Percentiles rank a stretch among this genome's conserved stretches.
Evolutionary conservation across 2,888 invertebrate genomes (phyloP).

Genomic region (Tupiocoris notatus): DNA sequence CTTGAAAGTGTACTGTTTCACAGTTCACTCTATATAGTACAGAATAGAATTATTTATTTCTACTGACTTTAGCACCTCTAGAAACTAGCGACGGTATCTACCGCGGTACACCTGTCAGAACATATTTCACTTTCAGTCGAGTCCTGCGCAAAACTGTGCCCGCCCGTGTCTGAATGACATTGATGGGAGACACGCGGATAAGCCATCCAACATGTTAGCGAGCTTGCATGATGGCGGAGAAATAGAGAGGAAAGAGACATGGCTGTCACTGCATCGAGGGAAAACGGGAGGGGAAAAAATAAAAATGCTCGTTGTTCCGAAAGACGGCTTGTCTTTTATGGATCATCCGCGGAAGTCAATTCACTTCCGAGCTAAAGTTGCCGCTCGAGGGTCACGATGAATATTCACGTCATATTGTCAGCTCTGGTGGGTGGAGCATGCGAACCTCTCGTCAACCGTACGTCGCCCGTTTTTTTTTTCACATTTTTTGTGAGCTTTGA

Average conservation of each 20-base stretch:
- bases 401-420: constrained; percentile 9
- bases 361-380: background rate
- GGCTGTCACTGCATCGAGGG: background rate
- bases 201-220: background rate
- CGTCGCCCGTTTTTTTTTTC: too few relatives aligned
- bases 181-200: background rate
- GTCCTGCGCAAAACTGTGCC: background rate
- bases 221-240: background rate
- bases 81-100: background rate
- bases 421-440: too few relatives aligned
- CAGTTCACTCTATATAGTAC: too few relatives aligned
- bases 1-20: too few relatives aligned
- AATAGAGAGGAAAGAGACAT: background rate
- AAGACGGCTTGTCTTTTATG: constrained; percentile 18
- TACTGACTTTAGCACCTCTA: background rate
- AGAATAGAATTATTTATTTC: too few relatives aligned
- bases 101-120: background rate
- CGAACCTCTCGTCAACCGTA: too few relatives aligned
- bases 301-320: background rate
- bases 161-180: background rate
- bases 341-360: constrained; percentile 22
- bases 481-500: too few relatives aligned
- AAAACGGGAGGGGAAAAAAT: too few relatives aligned
- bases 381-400: constrained; percentile 14
- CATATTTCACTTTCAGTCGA: background rate